Conservation (phyloP, 2,797 vertebrate species). For the Loris lydekkerianus region DNA sequence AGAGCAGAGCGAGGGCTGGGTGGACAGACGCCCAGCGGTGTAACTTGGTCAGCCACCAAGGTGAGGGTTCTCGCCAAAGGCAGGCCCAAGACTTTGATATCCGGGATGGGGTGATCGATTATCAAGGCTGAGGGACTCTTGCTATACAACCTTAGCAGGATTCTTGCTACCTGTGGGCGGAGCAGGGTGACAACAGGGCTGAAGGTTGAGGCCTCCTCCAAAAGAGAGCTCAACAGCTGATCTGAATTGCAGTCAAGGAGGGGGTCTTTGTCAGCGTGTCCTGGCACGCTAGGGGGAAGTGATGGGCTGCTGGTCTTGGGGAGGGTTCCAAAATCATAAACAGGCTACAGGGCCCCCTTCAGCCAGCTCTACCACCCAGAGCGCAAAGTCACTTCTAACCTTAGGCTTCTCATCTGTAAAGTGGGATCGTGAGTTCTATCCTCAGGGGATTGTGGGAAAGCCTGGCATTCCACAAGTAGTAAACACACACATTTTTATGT, state of each 20-base stretch:
- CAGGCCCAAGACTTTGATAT: not conserved
- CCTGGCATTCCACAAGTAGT: accelerated
- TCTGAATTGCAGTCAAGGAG: not conserved
- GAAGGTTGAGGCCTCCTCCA: too few species aligned
- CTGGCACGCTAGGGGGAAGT: too few species aligned
- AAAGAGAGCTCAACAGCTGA: not conserved
- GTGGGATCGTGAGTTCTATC: too few species aligned
- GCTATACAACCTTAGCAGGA: not conserved
- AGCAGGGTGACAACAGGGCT: not conserved
- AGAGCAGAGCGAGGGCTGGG: too few species aligned
- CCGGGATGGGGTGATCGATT: too few species aligned
- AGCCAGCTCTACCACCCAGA: not conserved
- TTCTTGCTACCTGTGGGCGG: not conserved
- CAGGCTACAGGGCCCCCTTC: too few species aligned
- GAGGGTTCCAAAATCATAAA: not conserved
- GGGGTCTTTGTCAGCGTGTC: too few species aligned
- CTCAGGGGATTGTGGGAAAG: not conserved
- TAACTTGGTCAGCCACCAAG: too few species aligned
- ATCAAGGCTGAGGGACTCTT: not conserved
- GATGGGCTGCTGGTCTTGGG: accelerated
- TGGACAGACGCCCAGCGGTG: too few species aligned
- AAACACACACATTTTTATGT: not conserved
- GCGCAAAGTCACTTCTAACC: accelerated
- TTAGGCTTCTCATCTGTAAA: not conserved
- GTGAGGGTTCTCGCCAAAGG: not conserved